Evolutionary conservation across 2,113 vertebrate species (phyloP).

Genomic region (Ophiodon elongatus): DNA sequence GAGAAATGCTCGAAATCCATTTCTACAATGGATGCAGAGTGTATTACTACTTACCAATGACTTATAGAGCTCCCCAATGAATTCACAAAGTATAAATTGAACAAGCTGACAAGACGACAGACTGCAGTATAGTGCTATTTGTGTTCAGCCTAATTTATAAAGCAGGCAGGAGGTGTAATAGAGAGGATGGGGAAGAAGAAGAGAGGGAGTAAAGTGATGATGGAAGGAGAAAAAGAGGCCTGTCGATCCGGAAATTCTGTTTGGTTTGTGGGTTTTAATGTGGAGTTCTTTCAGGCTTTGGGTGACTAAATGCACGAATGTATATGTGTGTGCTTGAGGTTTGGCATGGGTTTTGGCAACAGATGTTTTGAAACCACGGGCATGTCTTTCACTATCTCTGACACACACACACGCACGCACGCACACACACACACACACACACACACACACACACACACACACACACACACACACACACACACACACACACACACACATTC

Average conservation of each 20-base stretch:
- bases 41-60: constrained; percentile 7
- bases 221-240: constrained; percentile 5
- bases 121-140: constrained; percentile 20
- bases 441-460: too few relatives aligned
- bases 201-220: neutral
- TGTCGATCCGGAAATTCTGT: neutral
- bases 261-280: neutral
- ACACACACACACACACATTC: neutral
- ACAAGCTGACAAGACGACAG: constrained; percentile 20
- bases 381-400: neutral
- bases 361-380: neutral
- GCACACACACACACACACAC: too few relatives aligned
- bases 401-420: neutral
- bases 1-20: constrained; percentile 2
- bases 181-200: constrained; percentile 3
- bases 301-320: neutral
- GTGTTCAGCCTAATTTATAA: constrained; percentile 42
- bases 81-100: constrained; percentile 28
- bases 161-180: neutral
- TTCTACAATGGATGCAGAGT: constrained; percentile 17
- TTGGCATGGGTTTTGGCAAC: neutral
- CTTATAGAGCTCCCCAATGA: constrained; percentile 5
- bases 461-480: too few relatives aligned
- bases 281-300: neutral
- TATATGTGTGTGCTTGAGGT: too few relatives aligned